These are phyloP conservation scores for Anthopleura xanthogrammica DNA, from an alignment of 92 coral and sea anemone genomes.

Conservation along the genomic window DNA sequence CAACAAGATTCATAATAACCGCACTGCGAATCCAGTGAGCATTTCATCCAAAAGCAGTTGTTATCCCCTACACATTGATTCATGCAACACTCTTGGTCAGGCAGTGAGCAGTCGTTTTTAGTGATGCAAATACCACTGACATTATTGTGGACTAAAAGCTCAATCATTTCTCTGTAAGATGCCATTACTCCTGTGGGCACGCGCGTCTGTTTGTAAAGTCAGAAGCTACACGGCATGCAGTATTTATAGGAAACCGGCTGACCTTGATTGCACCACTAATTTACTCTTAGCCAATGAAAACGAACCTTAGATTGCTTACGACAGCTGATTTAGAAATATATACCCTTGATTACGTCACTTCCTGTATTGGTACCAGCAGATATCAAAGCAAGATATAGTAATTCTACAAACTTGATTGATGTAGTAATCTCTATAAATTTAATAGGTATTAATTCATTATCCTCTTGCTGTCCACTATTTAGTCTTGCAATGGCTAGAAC, in stretches of 20 bases:
- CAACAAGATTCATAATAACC: slow-evolving; percentile 12
- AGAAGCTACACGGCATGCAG: too few species aligned
- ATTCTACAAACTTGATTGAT: too few species aligned
- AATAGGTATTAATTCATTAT: too few species aligned
- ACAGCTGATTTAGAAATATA: background rate
- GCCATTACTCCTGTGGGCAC: background rate
- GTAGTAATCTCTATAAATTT: too few species aligned
- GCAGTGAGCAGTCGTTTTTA: slow-evolving; percentile 5
- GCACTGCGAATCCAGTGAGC: slow-evolving; percentile 6
- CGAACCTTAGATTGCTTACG: background rate
- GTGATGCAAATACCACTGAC: background rate
- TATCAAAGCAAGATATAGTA: too few species aligned
- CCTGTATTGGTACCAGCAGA: background rate
- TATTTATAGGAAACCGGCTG: background rate
- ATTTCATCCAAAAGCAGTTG: slow-evolving; percentile 5
- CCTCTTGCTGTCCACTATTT: too few species aligned
- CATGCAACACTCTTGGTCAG: slow-evolving; percentile 13
- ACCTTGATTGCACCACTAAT: background rate
- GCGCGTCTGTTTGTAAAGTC: too few species aligned
- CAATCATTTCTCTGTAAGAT: background rate
- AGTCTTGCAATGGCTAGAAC: too few species aligned
- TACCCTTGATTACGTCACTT: background rate
- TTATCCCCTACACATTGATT: slow-evolving; percentile 13
- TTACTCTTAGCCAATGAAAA: background rate
- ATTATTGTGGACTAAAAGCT: background rate